Conservation (phyloP, 2,797 vertebrate genomes). For the Oreonectes daqikongensis region DNA sequence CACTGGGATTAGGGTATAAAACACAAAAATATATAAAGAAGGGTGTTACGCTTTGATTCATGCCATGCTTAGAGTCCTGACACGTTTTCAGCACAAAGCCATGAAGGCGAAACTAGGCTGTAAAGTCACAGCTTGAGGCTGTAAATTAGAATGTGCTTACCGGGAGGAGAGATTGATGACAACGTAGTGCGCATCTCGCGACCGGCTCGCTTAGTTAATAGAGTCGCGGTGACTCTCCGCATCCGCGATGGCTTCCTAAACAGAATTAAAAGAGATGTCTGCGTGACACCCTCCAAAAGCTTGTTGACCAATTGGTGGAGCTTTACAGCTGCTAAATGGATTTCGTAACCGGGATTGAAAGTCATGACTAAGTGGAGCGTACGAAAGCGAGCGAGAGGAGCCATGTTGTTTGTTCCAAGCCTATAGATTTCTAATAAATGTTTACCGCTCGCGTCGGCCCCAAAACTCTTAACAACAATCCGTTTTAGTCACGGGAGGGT, state of each 20-base stretch:
- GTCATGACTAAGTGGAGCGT: conserved; percentile 34
- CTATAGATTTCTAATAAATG: conserved; percentile 55
- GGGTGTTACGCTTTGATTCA: conserved; percentile 32
- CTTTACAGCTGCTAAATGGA: conserved; percentile 55
- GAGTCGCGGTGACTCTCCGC: conserved; percentile 44
- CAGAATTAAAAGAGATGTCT: conserved; percentile 57
- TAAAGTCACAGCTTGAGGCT: conserved; percentile 47
- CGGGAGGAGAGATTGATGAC: conserved; percentile 57
- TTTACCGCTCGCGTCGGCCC: conserved; percentile 45
- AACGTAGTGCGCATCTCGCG: conserved; percentile 41
- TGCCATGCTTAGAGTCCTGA: conserved; percentile 39
- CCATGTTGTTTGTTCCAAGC: conserved; percentile 47
- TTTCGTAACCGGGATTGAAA: conserved; percentile 54
- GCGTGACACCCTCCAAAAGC: conserved; percentile 51
- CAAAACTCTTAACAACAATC: conserved; percentile 46
- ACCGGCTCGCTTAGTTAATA: conserved; percentile 55
- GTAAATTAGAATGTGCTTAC: conserved; percentile 59
- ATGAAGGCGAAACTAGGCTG: conserved; percentile 46
- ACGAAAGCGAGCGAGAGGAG: conserved; percentile 5
- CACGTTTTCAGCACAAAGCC: conserved; percentile 50
- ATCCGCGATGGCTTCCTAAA: conserved; percentile 48
- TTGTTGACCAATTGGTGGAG: conserved; percentile 49
- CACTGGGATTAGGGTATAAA: conserved; percentile 16
- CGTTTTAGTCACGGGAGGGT: conserved; percentile 46
- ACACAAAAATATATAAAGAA: conserved; percentile 21